phyloP scores from a whole-genome alignment of 2,888 invertebrate species.

The Clistopyga incitator region DNA sequence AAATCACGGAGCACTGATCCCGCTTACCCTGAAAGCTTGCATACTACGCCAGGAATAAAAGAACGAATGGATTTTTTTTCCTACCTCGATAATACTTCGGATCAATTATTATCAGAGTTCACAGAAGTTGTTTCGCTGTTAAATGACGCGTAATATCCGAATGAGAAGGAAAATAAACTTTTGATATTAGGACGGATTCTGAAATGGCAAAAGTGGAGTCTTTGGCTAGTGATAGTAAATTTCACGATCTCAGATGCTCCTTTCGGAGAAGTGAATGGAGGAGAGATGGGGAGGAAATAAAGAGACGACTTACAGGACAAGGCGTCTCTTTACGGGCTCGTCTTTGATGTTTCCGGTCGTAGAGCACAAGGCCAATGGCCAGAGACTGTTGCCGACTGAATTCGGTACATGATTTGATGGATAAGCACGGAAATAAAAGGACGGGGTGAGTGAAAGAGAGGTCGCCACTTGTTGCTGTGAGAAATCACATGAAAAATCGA shows the following conservation, averaged over 20 bases:
- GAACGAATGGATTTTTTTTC: neutral
- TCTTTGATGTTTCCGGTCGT: slow-evolving; percentile 61
- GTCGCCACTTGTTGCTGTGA: slow-evolving; percentile 53
- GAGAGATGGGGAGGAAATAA: slow-evolving; percentile 27
- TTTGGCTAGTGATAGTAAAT: slow-evolving; percentile 21
- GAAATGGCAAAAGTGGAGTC: neutral
- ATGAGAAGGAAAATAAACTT: neutral
- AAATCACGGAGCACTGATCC: slow-evolving; percentile 10
- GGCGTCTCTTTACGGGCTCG: slow-evolving; percentile 15
- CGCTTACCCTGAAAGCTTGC: neutral
- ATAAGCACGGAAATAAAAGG: slow-evolving; percentile 13
- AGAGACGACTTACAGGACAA: slow-evolving; percentile 7
- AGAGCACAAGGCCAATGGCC: slow-evolving; percentile 14
- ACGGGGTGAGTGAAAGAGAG: slow-evolving; percentile 2
- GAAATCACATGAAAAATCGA: slow-evolving; percentile 12
- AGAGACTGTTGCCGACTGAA: slow-evolving; percentile 31
- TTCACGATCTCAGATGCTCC: slow-evolving; percentile 29
- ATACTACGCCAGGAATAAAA: slow-evolving; percentile 1
- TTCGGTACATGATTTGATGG: slow-evolving; percentile 50
- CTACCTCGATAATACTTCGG: slow-evolving; percentile 10
- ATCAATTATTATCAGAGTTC: slow-evolving; percentile 21
- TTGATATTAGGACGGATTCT: neutral
- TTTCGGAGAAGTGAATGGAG: slow-evolving; percentile 24
- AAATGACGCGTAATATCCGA: slow-evolving; percentile 9
- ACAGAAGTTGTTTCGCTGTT: neutral